Conservation (phyloP, 1,140 invertebrate genomes). For the Lasioglossum albipes region DNA sequence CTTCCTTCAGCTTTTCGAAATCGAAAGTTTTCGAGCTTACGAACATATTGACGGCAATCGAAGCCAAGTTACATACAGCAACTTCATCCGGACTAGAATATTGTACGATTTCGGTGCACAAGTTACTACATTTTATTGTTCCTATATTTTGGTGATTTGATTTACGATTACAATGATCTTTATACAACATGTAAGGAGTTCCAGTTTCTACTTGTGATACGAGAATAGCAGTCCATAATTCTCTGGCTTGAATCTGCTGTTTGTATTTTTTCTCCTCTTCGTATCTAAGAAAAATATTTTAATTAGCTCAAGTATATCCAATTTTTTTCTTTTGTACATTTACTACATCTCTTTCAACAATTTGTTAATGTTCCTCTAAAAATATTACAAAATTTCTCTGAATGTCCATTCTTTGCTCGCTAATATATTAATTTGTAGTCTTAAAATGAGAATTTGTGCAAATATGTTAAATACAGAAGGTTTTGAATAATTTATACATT, state of each 20-base stretch:
- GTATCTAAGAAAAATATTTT: slow-evolving; percentile 83
- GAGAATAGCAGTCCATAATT: slow-evolving; percentile 96
- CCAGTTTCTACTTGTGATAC: slow-evolving; percentile 99
- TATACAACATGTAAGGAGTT: slow-evolving; percentile 98
- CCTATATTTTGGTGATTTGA: slow-evolving; percentile 99
- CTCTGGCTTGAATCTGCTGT: slow-evolving; percentile 90
- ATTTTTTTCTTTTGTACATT: no score
- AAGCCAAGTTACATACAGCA: slow-evolving; percentile 99
- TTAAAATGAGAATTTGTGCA: no score
- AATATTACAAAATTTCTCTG: no score
- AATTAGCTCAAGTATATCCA: no score
- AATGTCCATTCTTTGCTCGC: no score
- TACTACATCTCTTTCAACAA: no score
- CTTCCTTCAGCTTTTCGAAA: slow-evolving; percentile 92
- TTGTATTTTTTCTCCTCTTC: slow-evolving; percentile 90
- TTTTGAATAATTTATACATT: no score
- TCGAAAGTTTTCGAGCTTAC: slow-evolving; percentile 92
- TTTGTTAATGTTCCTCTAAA: no score
- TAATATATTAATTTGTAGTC: no score
- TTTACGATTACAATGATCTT: slow-evolving; percentile 98
- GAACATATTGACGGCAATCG: slow-evolving; percentile 98
- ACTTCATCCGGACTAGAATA: slow-evolving; percentile 96
- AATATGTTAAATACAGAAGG: no score
- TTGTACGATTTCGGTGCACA: slow-evolving; percentile 99
- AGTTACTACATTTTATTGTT: slow-evolving; percentile 98